phyloP scores from a whole-genome alignment of 2,888 invertebrate species.

The Anthrax anthrax region DNA sequence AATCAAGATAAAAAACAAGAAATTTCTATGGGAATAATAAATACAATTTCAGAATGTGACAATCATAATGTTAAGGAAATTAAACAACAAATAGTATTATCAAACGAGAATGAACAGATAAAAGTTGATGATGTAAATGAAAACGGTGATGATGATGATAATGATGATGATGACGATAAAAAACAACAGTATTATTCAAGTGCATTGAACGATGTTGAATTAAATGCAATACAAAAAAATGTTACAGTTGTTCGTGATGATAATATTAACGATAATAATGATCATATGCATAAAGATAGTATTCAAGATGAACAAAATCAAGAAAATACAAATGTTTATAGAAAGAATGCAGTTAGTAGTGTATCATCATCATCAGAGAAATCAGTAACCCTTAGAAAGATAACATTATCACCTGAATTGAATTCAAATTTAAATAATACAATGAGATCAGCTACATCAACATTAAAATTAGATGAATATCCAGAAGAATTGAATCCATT shows the following conservation, averaged over 20 bases:
- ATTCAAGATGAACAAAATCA: too few relatives aligned
- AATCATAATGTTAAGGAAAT: too few relatives aligned
- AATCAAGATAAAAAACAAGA: too few relatives aligned
- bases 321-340: too few relatives aligned
- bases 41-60: too few relatives aligned
- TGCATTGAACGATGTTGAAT: neutral
- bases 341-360: too few relatives aligned
- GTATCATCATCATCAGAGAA: neutral
- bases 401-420: neutral
- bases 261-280: too few relatives aligned
- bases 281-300: too few relatives aligned
- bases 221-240: too few relatives aligned
- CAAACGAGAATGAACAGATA: neutral
- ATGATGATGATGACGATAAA: neutral
- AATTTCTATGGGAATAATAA: too few relatives aligned
- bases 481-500: conserved; percentile 77
- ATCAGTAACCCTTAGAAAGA: neutral
- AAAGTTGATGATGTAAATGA: neutral
- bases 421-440: neutral
- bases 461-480: conserved; percentile 34
- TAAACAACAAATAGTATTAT: neutral
- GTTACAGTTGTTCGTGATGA: too few relatives aligned
- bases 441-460: conserved; percentile 9
- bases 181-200: neutral
- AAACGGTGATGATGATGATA: too few relatives aligned